Percentiles rank a stretch among this genome's conserved stretches.
phyloP scores from a whole-genome alignment of 1,140 invertebrate genomes.

The Aphidius ervi region DNA sequence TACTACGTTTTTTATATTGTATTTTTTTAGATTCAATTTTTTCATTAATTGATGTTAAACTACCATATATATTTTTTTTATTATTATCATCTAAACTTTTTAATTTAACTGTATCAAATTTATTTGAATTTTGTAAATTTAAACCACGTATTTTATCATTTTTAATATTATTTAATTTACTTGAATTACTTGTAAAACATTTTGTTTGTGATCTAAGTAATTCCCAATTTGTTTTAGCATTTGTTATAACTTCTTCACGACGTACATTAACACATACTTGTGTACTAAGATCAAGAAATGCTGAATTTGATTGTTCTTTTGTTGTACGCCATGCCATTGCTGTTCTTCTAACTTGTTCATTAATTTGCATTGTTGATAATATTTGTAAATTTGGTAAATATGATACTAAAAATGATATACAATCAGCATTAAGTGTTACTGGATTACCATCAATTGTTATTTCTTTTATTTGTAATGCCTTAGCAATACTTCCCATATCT shows the following conservation, averaged over 20 bases:
- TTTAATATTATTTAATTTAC: conserved; percentile 26
- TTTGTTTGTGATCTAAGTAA: conserved; percentile 66
- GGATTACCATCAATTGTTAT: conserved; percentile 86
- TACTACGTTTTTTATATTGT: conserved; percentile 39
- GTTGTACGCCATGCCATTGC: conserved; percentile 72
- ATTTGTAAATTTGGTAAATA: conserved; percentile 68
- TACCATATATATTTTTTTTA: conserved; percentile 36
- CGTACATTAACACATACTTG: conserved; percentile 63
- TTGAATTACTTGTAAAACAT: conserved; percentile 28
- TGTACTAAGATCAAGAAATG: conserved; percentile 63
- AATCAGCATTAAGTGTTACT: conserved; percentile 68
- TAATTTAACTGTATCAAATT: conserved; percentile 33
- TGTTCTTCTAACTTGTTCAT: conserved; percentile 68
- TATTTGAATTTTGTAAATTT: conserved; percentile 37
- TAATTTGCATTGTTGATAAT: conserved; percentile 65
- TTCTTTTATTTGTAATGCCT: conserved; percentile 70
- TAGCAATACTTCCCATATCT: conserved; percentile 72
- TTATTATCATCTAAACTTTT: conserved; percentile 34
- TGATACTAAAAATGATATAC: conserved; percentile 73
- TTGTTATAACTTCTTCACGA: conserved; percentile 74
- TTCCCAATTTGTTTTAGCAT: conserved; percentile 79
- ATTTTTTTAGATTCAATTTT: conserved; percentile 40
- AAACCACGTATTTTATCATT: conserved; percentile 32
- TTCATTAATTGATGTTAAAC: conserved; percentile 44
- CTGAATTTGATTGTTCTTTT: conserved; percentile 67